Conservation (phyloP, 2,113 vertebrate species). For the Columbina picui region DNA sequence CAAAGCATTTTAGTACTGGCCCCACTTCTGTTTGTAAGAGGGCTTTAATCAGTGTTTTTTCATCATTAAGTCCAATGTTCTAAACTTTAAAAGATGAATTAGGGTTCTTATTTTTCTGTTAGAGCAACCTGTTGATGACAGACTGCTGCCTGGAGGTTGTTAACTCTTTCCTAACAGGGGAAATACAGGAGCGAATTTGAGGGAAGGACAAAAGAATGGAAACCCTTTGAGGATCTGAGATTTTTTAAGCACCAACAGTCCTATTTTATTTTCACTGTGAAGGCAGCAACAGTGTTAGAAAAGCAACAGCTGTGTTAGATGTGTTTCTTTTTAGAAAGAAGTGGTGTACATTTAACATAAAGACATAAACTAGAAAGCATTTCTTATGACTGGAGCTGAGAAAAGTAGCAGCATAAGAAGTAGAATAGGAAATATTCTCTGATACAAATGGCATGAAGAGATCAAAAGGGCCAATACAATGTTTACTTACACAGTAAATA, state of each 20-base stretch:
- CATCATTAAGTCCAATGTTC: constrained; percentile 34
- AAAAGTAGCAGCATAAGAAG: constrained; percentile 22
- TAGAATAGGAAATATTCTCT: constrained; percentile 35
- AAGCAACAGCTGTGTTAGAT: constrained; percentile 24
- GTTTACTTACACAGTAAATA: constrained; percentile 16
- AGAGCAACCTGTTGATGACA: constrained; percentile 72
- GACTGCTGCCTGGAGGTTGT: constrained; percentile 42
- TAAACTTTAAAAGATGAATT: constrained; percentile 44
- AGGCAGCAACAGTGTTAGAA: constrained; percentile 33
- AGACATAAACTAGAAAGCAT: constrained; percentile 27
- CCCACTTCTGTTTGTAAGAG: constrained; percentile 33
- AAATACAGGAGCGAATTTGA: constrained; percentile 21
- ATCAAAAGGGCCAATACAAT: neutral
- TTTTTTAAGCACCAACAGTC: constrained; percentile 26
- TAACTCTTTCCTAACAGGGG: constrained; percentile 50
- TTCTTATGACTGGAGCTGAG: constrained; percentile 21
- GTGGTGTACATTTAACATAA: constrained; percentile 54
- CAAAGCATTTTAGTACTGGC: constrained; percentile 52
- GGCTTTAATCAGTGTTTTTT: constrained; percentile 3
- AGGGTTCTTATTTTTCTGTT: constrained; percentile 51
- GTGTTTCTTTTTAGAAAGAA: constrained; percentile 50
- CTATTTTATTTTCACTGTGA: constrained; percentile 1
- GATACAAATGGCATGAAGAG: neutral
- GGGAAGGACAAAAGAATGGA: neutral
- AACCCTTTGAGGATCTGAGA: neutral